A percentile compares a stretch with the other conserved stretches of the same genome.
These are phyloP conservation scores for Rachycentron canadum DNA, from an alignment of 2,797 vertebrate genomes.

Conservation along the genomic window DNA sequence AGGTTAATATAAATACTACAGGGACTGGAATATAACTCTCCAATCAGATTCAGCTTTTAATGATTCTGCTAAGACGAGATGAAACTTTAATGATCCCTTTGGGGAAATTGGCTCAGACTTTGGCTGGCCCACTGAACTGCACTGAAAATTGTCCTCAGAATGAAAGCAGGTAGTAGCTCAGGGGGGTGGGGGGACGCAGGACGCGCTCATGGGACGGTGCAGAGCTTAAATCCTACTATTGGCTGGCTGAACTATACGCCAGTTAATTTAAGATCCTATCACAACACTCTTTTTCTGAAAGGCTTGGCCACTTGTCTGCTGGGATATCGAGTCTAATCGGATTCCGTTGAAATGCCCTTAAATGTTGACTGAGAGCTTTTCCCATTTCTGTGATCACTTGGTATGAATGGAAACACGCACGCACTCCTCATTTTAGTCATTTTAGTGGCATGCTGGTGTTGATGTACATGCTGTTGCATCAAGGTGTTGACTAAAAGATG, in stretches of 20 bases:
- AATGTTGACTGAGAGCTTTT: conserved; percentile 65
- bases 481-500: neutral
- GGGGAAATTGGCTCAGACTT: conserved; percentile 19
- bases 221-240: conserved; percentile 20
- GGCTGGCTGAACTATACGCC: conserved; percentile 12
- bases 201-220: neutral
- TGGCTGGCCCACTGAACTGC: neutral
- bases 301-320: conserved; percentile 48
- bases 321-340: conserved; percentile 74
- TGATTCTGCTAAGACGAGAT: conserved; percentile 43
- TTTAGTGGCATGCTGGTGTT: neutral
- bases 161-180: neutral
- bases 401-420: conserved; percentile 33
- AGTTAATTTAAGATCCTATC: conserved; percentile 46
- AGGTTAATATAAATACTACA: conserved; percentile 37
- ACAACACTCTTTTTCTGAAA: conserved; percentile 5
- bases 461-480: neutral
- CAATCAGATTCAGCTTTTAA: conserved; percentile 1
- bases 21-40: conserved; percentile 2
- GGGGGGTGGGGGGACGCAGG: neutral
- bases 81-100: conserved; percentile 45
- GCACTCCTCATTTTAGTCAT: conserved; percentile 6
- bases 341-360: conserved; percentile 62
- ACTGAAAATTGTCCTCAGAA: conserved; percentile 30
- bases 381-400: conserved; percentile 41